A percentile compares a stretch with the other conserved stretches of the same genome.
Evolutionary conservation across 1,140 invertebrate genomes (phyloP).

Genomic region (Meteorus sp.): DNA sequence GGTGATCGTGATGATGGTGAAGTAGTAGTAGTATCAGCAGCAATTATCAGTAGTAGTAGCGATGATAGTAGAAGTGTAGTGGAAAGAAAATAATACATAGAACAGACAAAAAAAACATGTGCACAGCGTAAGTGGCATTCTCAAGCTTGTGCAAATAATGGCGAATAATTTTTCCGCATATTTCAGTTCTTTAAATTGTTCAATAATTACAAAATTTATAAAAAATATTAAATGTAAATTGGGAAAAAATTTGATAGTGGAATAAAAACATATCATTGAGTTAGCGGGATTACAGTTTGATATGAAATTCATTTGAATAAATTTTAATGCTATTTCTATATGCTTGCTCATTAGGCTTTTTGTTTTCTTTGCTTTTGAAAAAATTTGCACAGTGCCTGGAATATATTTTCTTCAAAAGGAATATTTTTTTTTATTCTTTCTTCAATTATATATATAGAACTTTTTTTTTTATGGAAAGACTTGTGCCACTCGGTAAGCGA

Average conservation of each 20-base stretch:
- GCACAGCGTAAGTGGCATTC: constrained; percentile 58
- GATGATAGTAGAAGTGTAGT: constrained; percentile 50
- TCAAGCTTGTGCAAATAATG: constrained; percentile 36
- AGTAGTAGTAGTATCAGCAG: constrained; percentile 29
- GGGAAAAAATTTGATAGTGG: not conserved
- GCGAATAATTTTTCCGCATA: too few species aligned
- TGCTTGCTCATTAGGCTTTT: too few species aligned
- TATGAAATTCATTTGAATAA: too few species aligned
- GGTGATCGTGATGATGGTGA: constrained; percentile 31
- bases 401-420: not conserved
- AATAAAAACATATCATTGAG: not conserved
- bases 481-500: not conserved
- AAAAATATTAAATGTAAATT: not conserved
- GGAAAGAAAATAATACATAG: constrained; percentile 60
- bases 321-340: too few species aligned
- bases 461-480: not conserved
- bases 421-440: not conserved
- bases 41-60: constrained; percentile 43
- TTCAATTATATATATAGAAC: too few species aligned
- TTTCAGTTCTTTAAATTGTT: constrained; percentile 3
- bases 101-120: constrained; percentile 58
- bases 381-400: not conserved
- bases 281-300: too few species aligned
- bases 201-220: not conserved
- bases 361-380: too few species aligned